Base-by-base conservation (phyloP, 2,113 vertebrate genomes). In the Jacana jacana region DNA sequence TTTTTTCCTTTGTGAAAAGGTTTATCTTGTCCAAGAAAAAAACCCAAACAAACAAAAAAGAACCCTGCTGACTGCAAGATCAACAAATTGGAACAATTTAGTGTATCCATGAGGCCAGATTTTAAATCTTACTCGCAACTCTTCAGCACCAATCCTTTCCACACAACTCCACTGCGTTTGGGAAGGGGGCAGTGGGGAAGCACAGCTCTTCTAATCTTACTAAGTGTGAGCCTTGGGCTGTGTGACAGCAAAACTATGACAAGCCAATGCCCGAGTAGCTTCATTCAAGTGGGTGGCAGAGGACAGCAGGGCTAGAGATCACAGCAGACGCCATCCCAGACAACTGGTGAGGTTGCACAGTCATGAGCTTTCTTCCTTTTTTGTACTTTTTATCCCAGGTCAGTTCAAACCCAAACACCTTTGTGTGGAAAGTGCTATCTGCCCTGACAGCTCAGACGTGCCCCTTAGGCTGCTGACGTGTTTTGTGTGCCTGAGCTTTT, bases 391-490 rank as follows among this genome's bases (percentile, higher is more conserved):
- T 44, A 9, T 35, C 15, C 13, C 40, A 46, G 25, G 17, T 39
- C 22, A 82, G 61, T 65, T 76, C 18, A 73, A 83, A 49, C 37
- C 13, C 17, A 28, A 17, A 39, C 9, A 52, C 20, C 17, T 61
- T 81, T 37, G 40, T 13, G 14, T 61, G n/a, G n/a, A 1, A 63
- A 83, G 6, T 76, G 27, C 69, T 8, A 35, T 51, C 35, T 73
- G 44, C 20, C n/a, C 44, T 83, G 44, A 8, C 19, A 48, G 9
- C 44, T 61, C 6, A 3, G 20, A 7, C 11, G 73, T 73, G 33
- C 10, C 17, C 0, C 0, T 72, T 42, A 14, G 16, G 54, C 72
- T 28, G 64, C 11, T 35, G 17, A 17, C 2, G 0, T 19, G 13
- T 58, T 91, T 79, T 65, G 20, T n/a, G 15, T 72, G 42, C 37